phyloP scores from a whole-genome alignment of 2,113 vertebrate genomes.

The Dicaeum eximium region DNA sequence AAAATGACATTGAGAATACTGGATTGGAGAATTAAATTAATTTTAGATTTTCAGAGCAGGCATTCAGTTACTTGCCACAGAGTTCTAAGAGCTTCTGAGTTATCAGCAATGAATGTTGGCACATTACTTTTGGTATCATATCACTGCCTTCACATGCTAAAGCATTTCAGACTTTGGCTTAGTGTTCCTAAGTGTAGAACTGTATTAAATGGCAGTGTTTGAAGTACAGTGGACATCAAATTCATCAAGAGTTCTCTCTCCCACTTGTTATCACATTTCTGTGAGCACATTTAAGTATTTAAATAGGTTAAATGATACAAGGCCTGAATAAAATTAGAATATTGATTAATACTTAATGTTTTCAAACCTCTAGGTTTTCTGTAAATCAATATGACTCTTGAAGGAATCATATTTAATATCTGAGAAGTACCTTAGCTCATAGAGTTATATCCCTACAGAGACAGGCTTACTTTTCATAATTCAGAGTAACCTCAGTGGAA shows the following conservation, averaged over 20 bases:
- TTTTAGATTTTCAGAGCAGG: background rate
- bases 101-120: background rate
- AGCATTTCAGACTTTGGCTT: background rate
- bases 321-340: constrained; percentile 47
- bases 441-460: background rate
- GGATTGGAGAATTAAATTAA: background rate
- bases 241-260: background rate
- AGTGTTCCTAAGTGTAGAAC: background rate
- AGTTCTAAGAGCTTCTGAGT: background rate
- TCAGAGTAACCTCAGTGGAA: constrained; percentile 5
- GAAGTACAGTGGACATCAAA: background rate
- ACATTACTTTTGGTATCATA: background rate
- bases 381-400: constrained; percentile 44
- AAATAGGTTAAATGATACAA: background rate
- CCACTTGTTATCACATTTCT: background rate
- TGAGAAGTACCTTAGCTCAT: constrained; percentile 24
- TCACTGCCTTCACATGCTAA: background rate
- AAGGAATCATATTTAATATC: constrained; percentile 37
- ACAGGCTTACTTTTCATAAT: constrained; percentile 31
- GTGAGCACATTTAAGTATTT: constrained; percentile 25
- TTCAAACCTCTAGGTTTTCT: constrained; percentile 27
- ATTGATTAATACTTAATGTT: constrained; percentile 57
- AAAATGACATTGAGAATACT: background rate
- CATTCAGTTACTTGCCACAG: background rate
- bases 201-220: background rate